Percentiles rank a stretch among this genome's conserved stretches.
Conservation (phyloP, 2,113 vertebrate species). For the Bucco capensis region DNA sequence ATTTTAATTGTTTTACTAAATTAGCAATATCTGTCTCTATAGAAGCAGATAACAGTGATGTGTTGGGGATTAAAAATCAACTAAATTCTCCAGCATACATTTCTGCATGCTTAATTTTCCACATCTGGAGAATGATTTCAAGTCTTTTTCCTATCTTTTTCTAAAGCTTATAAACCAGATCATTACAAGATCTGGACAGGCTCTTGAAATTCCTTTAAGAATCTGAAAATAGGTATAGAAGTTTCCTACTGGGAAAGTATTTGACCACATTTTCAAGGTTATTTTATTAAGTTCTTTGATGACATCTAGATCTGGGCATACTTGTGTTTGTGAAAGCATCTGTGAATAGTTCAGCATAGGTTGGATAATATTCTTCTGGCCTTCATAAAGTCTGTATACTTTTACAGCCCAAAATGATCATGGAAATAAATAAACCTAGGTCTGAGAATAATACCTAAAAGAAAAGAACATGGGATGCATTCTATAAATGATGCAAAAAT, state of each 20-base stretch:
- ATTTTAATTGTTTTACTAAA: not conserved
- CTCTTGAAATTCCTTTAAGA: not conserved
- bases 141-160: not conserved
- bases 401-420: not conserved
- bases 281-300: not conserved
- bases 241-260: not conserved
- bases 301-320: not conserved
- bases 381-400: not conserved
- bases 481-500: not conserved
- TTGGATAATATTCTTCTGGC: not conserved
- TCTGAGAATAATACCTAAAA: not conserved
- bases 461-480: not conserved
- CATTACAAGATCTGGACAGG: not conserved
- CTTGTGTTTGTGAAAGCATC: not conserved
- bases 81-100: not conserved
- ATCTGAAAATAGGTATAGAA: not conserved
- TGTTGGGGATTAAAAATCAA: not conserved
- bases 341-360: not conserved
- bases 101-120: not conserved
- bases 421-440: not conserved
- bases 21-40: not conserved
- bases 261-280: not conserved
- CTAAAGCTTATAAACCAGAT: not conserved
- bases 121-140: not conserved
- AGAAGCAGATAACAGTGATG: not conserved